Evolutionary conservation across 2,888 invertebrate genomes (phyloP), one percentile per base, ranked within the genome.

Genomic region (Callimorpha dominula): DNA sequence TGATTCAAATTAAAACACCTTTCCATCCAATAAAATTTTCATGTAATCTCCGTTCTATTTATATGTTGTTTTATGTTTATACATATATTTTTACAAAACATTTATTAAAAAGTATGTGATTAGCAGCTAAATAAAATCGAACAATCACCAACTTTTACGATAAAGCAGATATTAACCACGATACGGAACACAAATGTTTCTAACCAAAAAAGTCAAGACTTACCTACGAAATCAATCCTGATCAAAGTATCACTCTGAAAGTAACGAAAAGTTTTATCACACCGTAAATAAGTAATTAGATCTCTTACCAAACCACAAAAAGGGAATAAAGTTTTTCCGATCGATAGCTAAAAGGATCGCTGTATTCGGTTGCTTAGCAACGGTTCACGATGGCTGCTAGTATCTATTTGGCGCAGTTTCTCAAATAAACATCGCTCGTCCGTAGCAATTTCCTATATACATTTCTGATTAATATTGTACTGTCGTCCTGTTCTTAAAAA

Each of bases 331-430:
- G 65, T 20, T 80, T 42, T 42, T n/a, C n/a, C n/a, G 52, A 80
- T 80, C 78, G 69, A 80, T 74, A 80, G 52, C 40, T 31, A 54
- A 43, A 64, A 63, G 57, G 62, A 50, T 31, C 63, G 43, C 60
- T n/a, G 71, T 65, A 64, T 63, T 20, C 20, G 14, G 79, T 79
- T 79, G 80, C 82, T 66, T 65, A n/a, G 82, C 72, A 73, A 76
- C 80, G 65, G 57, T 73, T 60, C 52, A 49, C 14, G 14, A 67
- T 57, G 69, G 65, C 71, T 42, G 78, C 69, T 72, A 72, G 6
- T 60, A 31, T 6, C 5, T 7, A 14, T 67, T 54, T 54, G 43
- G 9, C 54, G 62, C 74, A 81, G 67, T 81, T 80, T 68, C 17
- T 15, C n/a, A 81, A 78, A 80, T 75, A 75, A 72, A 79, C 31